These are phyloP conservation scores for Enhydra lutris DNA, from an alignment of 2,113 vertebrate genomes.

Conservation along the genomic window DNA sequence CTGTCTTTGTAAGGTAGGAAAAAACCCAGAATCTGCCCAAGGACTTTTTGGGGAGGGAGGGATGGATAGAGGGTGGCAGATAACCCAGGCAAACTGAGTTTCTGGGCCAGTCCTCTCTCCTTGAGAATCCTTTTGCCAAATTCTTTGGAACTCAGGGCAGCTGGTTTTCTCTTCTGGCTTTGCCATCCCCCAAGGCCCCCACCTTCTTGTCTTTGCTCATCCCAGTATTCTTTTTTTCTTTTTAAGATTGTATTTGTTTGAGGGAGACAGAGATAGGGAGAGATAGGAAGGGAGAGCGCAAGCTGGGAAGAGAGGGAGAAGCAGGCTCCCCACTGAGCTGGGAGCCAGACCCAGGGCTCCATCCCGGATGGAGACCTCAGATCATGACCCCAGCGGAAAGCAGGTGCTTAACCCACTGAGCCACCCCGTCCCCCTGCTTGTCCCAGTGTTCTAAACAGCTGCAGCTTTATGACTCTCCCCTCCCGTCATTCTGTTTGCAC, in stretches of 20 bases:
- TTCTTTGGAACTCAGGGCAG: not conserved
- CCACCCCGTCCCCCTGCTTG: not conserved
- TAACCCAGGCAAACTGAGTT: not conserved
- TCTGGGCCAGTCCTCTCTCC: not conserved
- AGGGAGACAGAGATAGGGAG: not conserved
- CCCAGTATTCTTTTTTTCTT: not conserved
- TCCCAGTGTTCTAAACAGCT: not conserved
- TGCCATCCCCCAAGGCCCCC: not conserved
- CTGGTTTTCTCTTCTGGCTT: not conserved
- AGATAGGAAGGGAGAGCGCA: not conserved
- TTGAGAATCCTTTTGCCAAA: not conserved
- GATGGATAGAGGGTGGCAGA: not conserved
- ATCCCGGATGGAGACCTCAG: too few species aligned
- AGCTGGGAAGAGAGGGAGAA: not conserved
- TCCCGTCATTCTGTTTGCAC: not conserved
- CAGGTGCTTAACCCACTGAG: not conserved
- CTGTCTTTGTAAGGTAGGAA: slow-evolving; percentile 41
- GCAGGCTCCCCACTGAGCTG: not conserved
- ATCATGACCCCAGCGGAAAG: not conserved
- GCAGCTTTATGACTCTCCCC: not conserved
- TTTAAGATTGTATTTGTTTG: not conserved
- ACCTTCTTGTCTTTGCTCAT: not conserved
- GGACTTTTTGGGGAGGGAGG: not conserved
- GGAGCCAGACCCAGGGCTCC: not conserved
- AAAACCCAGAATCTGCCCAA: not conserved